These are phyloP conservation scores for Pollenia griseotomentosa DNA, from an alignment of 2,888 invertebrate species.

Conservation along the genomic window DNA sequence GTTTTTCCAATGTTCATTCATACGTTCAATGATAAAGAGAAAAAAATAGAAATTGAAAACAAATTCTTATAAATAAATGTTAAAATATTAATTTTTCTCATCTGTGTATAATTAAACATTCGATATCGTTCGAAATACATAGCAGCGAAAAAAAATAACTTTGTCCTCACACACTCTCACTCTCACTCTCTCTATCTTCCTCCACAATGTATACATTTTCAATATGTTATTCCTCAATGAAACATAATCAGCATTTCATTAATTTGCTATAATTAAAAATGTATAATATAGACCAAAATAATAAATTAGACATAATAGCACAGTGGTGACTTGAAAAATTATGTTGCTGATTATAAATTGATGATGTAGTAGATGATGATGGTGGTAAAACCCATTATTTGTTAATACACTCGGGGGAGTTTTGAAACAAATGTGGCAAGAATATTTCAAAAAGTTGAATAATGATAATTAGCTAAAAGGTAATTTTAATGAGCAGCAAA, in stretches of 20 bases:
- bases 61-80: slow-evolving; percentile 30
- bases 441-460: not conserved
- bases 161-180: not conserved
- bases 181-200: too few species aligned
- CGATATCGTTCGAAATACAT: not conserved
- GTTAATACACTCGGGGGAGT: slow-evolving; percentile 24
- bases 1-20: slow-evolving; percentile 33
- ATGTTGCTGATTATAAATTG: not conserved
- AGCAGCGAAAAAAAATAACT: not conserved
- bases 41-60: not conserved
- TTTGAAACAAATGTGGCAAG: not conserved
- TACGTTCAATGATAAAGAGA: slow-evolving; percentile 29
- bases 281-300: slow-evolving; percentile 10
- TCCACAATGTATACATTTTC: not conserved
- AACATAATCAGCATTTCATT: slow-evolving; percentile 65
- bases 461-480: slow-evolving; percentile 2
- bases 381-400: not conserved
- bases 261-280: slow-evolving; percentile 63
- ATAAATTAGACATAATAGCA: not conserved
- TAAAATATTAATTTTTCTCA: slow-evolving; percentile 40
- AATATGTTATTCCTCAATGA: slow-evolving; percentile 54
- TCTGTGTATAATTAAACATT: slow-evolving; percentile 40
- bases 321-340: not conserved
- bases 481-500: not conserved
- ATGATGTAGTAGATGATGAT: not conserved